Base-by-base conservation (phyloP, 2,888 invertebrate species). In the Macrosiphum euphorbiae region DNA sequence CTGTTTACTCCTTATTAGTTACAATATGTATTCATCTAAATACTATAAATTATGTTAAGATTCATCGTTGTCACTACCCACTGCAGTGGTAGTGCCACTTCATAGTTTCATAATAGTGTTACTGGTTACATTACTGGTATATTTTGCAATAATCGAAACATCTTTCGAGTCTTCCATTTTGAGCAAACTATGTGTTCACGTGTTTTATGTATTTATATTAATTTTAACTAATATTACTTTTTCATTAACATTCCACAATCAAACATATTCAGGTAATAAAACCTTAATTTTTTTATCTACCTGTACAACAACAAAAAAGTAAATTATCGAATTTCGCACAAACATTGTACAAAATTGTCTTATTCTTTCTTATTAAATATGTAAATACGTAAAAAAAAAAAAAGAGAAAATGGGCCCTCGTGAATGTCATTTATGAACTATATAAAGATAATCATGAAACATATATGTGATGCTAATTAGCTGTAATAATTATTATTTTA, bases 381-480 rank as follows among this genome's bases (percentile, higher is more conserved):
- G 94, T 94, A 86, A 86, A 94, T 94, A 94, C 52, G 86, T 94
- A 55, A 78, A 58, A 28, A 87, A 88, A 41, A n/a, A 50, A 50
- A 44, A 44, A 44, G 44, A 44, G 44, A 44, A 67, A 61, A 89
- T 86, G 90, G 90, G 90, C 94, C 94, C 86, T 94, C 61, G 41
- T 90, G 90, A 90, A 94, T 94, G 90, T 90, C 61, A 20, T 94
- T 94, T 94, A 90, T 86, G 90, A 86, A 50, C 88, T 90, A 41
- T 94, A 90, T 94, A 87, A 94, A 86, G 85, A 94, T 90, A 90
- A 94, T 90, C 67, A 67, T 94, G 94, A 94, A 94, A 94, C 94
- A 94, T 94, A 44, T 90, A 94, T 94, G 94, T 94, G 94, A 94
- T 94, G 94, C 94, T 94, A 93, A 93, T 93, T 93, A 93, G 90